phyloP scores from a whole-genome alignment of 1,140 invertebrate species.

The Drosophila grimshawi region DNA sequence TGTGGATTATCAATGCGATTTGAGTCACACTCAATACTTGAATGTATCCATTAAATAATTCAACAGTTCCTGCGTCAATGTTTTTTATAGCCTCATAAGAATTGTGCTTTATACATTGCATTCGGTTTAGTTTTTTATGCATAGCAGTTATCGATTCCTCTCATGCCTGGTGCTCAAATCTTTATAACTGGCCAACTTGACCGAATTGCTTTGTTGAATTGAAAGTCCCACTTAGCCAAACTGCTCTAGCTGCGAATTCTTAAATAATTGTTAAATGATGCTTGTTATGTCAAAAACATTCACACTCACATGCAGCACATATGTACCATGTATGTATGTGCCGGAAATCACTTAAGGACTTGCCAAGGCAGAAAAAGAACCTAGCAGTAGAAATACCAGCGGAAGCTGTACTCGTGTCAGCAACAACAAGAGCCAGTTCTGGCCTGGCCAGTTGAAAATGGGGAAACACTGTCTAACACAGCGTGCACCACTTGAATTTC shows the following conservation, averaged over 20 bases:
- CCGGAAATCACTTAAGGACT: constrained; percentile 71
- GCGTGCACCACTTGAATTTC: constrained; percentile 77
- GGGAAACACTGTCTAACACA: constrained; percentile 78
- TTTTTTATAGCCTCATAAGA: constrained; percentile 42
- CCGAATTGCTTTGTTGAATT: constrained; percentile 48
- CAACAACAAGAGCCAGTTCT: constrained; percentile 5
- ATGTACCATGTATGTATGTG: constrained; percentile 19
- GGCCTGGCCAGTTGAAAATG: constrained; percentile 56
- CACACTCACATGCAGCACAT: constrained; percentile 33
- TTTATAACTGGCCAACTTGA: constrained; percentile 55
- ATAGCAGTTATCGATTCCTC: not conserved
- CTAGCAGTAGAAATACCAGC: constrained; percentile 22
- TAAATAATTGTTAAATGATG: constrained; percentile 83
- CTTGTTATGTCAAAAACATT: constrained; percentile 81
- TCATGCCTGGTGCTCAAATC: constrained; percentile 1
- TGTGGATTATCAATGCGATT: constrained; percentile 33
- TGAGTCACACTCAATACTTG: constrained; percentile 7
- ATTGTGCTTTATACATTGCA: constrained; percentile 31
- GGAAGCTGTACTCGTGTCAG: too few species aligned
- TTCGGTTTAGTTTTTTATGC: constrained; percentile 23
- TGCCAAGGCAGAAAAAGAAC: constrained; percentile 28
- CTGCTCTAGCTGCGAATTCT: constrained; percentile 56
- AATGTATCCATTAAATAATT: constrained; percentile 32
- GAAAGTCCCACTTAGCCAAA: constrained; percentile 45
- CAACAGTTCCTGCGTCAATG: constrained; percentile 29